These are phyloP conservation scores for Lasioglossum malachurum DNA, from an alignment of 2,888 invertebrate genomes.

Conservation along the genomic window DNA sequence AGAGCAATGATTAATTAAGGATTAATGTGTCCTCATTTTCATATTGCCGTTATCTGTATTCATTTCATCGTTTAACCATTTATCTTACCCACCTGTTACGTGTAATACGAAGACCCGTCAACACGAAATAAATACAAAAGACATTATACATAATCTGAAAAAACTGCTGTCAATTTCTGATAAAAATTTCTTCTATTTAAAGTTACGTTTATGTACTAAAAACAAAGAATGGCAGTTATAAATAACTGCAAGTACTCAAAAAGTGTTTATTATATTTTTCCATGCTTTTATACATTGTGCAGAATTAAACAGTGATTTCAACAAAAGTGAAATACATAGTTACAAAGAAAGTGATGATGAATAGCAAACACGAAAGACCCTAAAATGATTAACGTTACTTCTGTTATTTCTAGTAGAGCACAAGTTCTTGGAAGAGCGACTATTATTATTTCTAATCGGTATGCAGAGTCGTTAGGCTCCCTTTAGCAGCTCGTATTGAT, in stretches of 20 bases:
- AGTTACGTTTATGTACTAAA: neutral
- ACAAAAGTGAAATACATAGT: neutral
- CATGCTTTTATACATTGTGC: neutral
- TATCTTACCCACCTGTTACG: slow-evolving; percentile 2
- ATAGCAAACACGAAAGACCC: neutral
- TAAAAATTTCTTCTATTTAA: neutral
- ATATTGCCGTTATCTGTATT: neutral
- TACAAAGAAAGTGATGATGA: neutral
- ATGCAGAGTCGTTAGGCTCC: neutral
- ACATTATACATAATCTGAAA: neutral
- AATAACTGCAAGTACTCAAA: neutral
- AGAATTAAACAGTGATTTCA: neutral
- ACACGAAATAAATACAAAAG: neutral
- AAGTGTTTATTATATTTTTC: neutral
- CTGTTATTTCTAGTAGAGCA: neutral
- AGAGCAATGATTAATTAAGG: neutral
- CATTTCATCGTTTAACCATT: neutral
- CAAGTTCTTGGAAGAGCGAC: neutral
- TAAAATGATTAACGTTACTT: neutral
- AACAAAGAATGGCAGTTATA: neutral
- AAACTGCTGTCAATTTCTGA: neutral
- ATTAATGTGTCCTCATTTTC: slow-evolving; percentile 1
- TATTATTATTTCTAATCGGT: neutral
- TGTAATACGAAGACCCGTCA: neutral
- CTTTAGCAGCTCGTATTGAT: slow-evolving; percentile 14